Conservation (phyloP, 2,888 invertebrate species). For the Conchocele bisecta region DNA sequence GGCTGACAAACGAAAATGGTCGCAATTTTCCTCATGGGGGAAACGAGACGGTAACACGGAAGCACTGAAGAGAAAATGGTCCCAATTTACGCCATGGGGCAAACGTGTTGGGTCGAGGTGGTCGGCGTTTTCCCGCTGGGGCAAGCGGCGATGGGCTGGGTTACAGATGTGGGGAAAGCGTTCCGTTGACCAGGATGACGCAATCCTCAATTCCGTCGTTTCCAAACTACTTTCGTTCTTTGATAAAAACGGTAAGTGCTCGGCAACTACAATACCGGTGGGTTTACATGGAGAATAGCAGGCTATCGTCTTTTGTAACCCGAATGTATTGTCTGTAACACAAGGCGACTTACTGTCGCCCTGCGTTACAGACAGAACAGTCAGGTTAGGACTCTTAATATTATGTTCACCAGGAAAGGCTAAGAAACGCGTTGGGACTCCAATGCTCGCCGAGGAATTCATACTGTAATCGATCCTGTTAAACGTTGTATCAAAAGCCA, state of each 20-base stretch:
- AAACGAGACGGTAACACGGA: conserved; percentile 18
- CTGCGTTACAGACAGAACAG: too few species aligned
- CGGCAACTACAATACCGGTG: too few species aligned
- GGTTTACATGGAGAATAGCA: too few species aligned
- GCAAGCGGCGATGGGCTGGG: conserved; percentile 54
- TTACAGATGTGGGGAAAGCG: conserved; percentile 60
- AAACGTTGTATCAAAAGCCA: too few species aligned
- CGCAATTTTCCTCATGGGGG: conserved; percentile 30
- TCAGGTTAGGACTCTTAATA: too few species aligned
- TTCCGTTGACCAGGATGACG: conserved; percentile 8
- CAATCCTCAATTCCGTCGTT: conserved; percentile 8
- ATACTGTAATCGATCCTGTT: too few species aligned
- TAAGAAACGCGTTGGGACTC: too few species aligned
- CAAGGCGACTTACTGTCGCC: too few species aligned
- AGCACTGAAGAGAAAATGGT: conserved; percentile 41
- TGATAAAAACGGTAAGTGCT: conserved; percentile 45
- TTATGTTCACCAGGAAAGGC: too few species aligned
- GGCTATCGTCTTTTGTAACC: too few species aligned
- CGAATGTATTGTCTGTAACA: too few species aligned
- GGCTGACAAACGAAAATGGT: conserved; percentile 36
- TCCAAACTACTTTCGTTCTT: conserved; percentile 35
- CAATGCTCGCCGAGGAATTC: too few species aligned
- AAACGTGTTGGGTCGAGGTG: conserved; percentile 35
- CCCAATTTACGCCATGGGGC: conserved; percentile 48
- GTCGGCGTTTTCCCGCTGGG: conserved; percentile 41